Conservation (phyloP, 2,113 vertebrate species). For the Rhegmatorhina hoffmannsi region DNA sequence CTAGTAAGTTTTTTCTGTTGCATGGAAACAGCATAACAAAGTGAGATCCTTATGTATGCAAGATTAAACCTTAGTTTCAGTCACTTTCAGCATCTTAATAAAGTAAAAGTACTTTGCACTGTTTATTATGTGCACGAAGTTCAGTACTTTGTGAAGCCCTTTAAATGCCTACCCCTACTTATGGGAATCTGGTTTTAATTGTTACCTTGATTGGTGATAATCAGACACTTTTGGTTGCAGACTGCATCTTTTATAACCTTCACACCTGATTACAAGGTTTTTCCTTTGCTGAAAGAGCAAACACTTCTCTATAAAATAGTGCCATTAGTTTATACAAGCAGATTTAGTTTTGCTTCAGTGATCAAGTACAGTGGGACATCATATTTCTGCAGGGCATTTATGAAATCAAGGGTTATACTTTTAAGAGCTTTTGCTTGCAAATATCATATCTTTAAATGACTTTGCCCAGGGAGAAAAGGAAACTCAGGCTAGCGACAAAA, state of each 20-base stretch:
- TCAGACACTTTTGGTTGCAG: not conserved
- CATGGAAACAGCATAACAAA: not conserved
- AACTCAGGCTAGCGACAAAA: constrained; percentile 50
- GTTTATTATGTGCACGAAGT: not conserved
- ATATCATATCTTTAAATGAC: constrained; percentile 67
- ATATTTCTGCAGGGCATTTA: constrained; percentile 40
- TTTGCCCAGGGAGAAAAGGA: constrained; percentile 77
- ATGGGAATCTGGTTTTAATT: not conserved
- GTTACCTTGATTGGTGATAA: constrained; percentile 37
- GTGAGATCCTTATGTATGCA: not conserved
- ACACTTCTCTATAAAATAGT: not conserved
- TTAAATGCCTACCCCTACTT: not conserved
- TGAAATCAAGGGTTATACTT: constrained; percentile 30
- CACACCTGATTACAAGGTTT: constrained; percentile 32
- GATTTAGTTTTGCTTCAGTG: constrained; percentile 44
- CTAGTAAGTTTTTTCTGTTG: not conserved
- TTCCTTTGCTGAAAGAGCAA: not conserved
- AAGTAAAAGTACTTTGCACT: not conserved
- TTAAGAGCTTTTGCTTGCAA: constrained; percentile 53
- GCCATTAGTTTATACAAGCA: not conserved
- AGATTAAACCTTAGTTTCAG: not conserved
- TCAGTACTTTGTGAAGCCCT: not conserved
- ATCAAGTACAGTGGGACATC: not conserved
- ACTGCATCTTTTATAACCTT: constrained; percentile 45
- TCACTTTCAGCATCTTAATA: not conserved